phyloP scores from a whole-genome alignment of 2,113 vertebrate genomes.

The Hiodon tergisus region DNA sequence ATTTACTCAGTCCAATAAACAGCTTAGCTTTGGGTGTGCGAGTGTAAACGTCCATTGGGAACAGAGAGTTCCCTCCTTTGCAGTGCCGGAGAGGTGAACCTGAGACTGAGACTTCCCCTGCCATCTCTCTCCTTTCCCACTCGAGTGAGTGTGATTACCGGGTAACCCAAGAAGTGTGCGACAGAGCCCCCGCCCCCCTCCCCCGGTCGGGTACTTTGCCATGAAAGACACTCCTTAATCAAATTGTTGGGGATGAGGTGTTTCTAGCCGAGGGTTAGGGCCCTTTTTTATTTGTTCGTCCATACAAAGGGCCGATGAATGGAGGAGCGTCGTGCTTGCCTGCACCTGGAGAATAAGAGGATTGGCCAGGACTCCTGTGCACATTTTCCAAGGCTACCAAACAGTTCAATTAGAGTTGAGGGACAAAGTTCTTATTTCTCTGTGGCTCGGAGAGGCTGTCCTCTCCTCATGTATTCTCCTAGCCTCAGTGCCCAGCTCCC shows the following conservation, averaged over 20 bases:
- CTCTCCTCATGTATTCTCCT: constrained; percentile 14
- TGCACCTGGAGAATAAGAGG: constrained; percentile 6
- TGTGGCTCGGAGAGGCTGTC: not conserved
- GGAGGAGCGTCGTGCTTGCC: constrained; percentile 5
- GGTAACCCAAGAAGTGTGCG: constrained; percentile 69
- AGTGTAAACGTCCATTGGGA: too few relatives aligned
- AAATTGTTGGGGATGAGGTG: constrained; percentile 63
- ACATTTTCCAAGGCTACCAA: constrained; percentile 5
- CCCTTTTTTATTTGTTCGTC: constrained; percentile 25
- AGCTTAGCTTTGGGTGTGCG: too few relatives aligned
- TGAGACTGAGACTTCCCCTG: constrained; percentile 43
- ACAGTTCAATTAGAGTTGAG: constrained; percentile 9
- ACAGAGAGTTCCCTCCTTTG: not conserved
- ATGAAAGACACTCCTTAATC: constrained; percentile 65
- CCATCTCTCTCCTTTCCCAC: constrained; percentile 18
- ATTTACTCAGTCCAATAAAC: too few relatives aligned
- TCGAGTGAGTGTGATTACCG: constrained; percentile 51
- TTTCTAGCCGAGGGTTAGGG: constrained; percentile 55
- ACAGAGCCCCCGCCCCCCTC: constrained; percentile 40
- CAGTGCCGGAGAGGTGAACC: constrained; percentile 23
- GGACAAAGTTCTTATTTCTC: not conserved
- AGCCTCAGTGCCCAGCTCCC: too few relatives aligned
- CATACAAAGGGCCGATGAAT: constrained; percentile 6
- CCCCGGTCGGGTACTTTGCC: constrained; percentile 42
- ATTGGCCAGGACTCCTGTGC: not conserved